Evolutionary conservation across 2,888 invertebrate species (phyloP).

Genomic region (Amphipyra berbera): DNA sequence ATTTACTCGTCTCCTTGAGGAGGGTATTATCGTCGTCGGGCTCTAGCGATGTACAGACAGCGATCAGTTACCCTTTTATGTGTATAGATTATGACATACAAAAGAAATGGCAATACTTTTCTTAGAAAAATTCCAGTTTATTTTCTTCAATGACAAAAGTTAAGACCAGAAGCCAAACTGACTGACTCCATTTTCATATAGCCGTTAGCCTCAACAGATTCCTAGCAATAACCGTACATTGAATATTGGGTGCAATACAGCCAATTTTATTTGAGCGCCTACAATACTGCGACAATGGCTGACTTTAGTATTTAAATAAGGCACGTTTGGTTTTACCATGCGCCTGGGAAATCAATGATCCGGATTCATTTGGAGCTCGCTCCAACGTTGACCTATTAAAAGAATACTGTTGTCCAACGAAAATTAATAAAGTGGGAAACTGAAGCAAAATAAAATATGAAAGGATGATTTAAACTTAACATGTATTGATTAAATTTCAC

Average conservation of each 20-base stretch:
- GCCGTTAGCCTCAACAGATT: slow-evolving; percentile 4
- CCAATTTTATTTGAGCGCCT: slow-evolving; percentile 31
- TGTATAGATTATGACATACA: too few species aligned
- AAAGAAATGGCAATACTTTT: not conserved
- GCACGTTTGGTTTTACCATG: slow-evolving; percentile 79
- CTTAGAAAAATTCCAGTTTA: not conserved
- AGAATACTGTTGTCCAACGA: slow-evolving; percentile 67
- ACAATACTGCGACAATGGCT: slow-evolving; percentile 36
- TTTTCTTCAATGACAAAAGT: not conserved
- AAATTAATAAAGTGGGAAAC: slow-evolving; percentile 70
- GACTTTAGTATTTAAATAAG: slow-evolving; percentile 74
- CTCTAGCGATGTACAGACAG: too few species aligned
- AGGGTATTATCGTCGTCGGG: too few species aligned
- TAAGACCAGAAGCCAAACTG: not conserved
- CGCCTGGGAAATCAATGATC: slow-evolving; percentile 85
- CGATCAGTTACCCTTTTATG: too few species aligned
- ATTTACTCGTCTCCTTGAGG: too few species aligned
- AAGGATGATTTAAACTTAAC: slow-evolving; percentile 26
- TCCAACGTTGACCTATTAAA: slow-evolving; percentile 73
- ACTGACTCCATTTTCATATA: slow-evolving; percentile 7
- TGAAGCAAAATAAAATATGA: slow-evolving; percentile 47
- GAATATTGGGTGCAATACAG: slow-evolving; percentile 24
- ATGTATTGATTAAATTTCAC: slow-evolving; percentile 30
- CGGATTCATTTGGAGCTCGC: slow-evolving; percentile 69
- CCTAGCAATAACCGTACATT: slow-evolving; percentile 9